Base-by-base conservation (phyloP, 2,888 invertebrate species). In the Vanessa cardui region DNA sequence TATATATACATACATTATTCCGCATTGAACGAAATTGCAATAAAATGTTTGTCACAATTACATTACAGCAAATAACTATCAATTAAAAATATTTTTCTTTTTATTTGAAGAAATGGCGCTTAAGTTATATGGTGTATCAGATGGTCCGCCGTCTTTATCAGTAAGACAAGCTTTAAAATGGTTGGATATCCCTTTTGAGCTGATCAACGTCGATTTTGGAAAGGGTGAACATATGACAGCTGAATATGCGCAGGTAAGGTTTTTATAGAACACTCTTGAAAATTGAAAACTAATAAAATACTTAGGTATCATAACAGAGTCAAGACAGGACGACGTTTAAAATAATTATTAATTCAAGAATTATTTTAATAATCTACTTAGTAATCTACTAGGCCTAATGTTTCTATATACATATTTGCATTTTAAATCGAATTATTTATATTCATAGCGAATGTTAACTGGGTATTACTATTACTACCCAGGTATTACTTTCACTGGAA, bases 71-170 rank as follows among this genome's bases (percentile, higher is more conserved):
- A 15, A 21, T 2, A 12, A n/a, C n/a, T n/a, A 26, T 26, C 20
- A 26, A 6, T 56, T 56, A 16, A 33, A n/a, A 6, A 33, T 33
- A 6, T 33, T n/a, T 6, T 16, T 60, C 66, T 50, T 39, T 15
- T 20, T 21, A 54, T 45, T 72, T 68, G 18, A 63, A 73, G 68
- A 75, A 59, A 89, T 90, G 90, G 83, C 84, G 31, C 88, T 96
- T 82, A 96, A 96, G 80, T 83, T 97, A 54, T 96, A 96, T 79
- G 93, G 94, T 58, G 95, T 96, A 62, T 95, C 95, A 5, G 96
- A 96, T 88, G 96, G 96, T 1, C 96, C 96, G 2, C 96, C 96
- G 61, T 96, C 96, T 7, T 83, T 96, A 68, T 95, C 96, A 6
- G 96, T 96, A 61, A 92, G 95, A 47, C 95, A 96, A 91, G 94